Evolutionary conservation across 2,113 vertebrate species (phyloP).

Genomic region (Cathartes aura): DNA sequence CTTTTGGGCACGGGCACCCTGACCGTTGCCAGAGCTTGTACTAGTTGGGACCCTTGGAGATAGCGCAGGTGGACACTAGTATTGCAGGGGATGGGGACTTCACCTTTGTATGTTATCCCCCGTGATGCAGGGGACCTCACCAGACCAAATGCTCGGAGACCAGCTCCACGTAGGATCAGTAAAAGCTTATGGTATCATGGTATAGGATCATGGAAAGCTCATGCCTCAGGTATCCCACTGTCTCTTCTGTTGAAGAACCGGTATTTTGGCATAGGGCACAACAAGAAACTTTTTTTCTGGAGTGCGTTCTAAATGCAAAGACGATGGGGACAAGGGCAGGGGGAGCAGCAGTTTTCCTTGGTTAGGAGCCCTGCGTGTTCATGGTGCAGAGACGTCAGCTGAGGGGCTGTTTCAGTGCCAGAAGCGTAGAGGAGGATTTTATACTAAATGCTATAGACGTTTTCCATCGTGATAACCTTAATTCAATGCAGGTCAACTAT

Average conservation of each 20-base stretch:
- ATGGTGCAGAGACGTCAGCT: neutral
- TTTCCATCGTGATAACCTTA: neutral
- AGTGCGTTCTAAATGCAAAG: neutral
- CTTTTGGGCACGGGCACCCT: neutral
- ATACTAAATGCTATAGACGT: neutral
- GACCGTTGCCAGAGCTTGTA: neutral
- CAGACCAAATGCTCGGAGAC: neutral
- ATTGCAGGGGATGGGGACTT: neutral
- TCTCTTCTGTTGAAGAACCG: neutral
- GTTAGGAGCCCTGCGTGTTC: fast-evolving
- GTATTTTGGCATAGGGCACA: neutral
- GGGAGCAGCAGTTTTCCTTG: neutral
- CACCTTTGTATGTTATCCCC: neutral
- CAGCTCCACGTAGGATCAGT: neutral
- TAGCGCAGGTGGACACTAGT: neutral
- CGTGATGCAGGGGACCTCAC: neutral
- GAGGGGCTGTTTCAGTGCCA: neutral
- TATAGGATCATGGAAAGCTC: neutral
- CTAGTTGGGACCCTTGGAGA: neutral
- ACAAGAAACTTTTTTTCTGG: neutral
- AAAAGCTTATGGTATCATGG: neutral
- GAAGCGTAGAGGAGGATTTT: neutral
- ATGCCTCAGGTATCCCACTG: neutral
- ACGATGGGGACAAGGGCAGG: neutral
- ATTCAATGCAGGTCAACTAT: neutral